phyloP scores from a whole-genome alignment of 2,113 vertebrate genomes.

The Lethenteron reissneri region DNA sequence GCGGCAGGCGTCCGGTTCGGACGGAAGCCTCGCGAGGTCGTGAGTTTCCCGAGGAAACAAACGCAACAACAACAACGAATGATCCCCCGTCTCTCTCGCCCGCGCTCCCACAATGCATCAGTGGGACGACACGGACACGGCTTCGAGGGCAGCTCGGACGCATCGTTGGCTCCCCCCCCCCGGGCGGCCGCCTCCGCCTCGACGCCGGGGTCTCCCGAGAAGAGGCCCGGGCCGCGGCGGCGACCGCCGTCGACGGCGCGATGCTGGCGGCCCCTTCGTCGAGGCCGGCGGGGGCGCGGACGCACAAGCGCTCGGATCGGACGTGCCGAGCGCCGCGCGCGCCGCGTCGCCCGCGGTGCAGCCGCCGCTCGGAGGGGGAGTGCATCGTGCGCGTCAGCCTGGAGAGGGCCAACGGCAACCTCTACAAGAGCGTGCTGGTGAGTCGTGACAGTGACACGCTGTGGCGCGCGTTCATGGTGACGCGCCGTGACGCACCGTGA shows the following conservation, averaged over 20 bases:
- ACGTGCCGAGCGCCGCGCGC: constrained; percentile 14
- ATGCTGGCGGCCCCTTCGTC: not conserved
- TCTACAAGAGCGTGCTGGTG: constrained; percentile 92
- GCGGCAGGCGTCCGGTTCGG: too few species aligned
- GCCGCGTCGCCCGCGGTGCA: constrained; percentile 27
- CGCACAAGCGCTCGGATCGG: constrained; percentile 24
- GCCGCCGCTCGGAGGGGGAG: constrained; percentile 45
- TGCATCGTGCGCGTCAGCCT: constrained; percentile 61
- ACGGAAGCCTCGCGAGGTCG: too few species aligned
- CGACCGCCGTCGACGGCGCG: not conserved
- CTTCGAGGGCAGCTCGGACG: not conserved
- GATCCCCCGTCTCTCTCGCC: too few species aligned
- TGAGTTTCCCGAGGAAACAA: too few species aligned
- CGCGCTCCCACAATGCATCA: not conserved
- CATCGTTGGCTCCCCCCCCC: not conserved
- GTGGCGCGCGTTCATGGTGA: not conserved
- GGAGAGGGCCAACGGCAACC: constrained; percentile 46
- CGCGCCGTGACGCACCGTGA: not conserved
- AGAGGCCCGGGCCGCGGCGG: not conserved
- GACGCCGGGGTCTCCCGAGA: not conserved
- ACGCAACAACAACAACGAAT: too few species aligned
- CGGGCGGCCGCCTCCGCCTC: not conserved
- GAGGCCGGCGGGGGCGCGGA: constrained; percentile 13
- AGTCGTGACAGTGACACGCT: constrained; percentile 9
- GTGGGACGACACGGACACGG: not conserved